Base-by-base conservation (phyloP, 2,797 vertebrate species). In the Channallabes apus region DNA sequence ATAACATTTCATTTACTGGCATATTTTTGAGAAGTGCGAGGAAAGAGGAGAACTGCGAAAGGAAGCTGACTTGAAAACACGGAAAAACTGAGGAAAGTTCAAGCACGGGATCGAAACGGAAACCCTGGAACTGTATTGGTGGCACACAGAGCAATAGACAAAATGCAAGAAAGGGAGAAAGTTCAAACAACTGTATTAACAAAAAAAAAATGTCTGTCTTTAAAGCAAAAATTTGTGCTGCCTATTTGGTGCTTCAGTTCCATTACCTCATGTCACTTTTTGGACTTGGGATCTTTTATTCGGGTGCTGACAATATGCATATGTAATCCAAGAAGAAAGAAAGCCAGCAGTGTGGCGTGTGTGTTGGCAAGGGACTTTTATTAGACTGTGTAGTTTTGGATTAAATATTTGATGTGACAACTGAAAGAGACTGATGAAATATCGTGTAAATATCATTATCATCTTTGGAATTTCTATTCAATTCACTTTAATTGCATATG, bases 401-500 rank as follows among this genome's bases (percentile, higher is more conserved):
- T 78, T 24, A 61, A 35, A 14, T 20, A 15, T 24, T 51, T 14
- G 4, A 15, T 7, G 56, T n/a, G 24, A 35, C 18, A 32, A 59
- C 14, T 67, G 32, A 81, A 41, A 32, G 51, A 62, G 58, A 32
- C 68, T 80, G 78, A 73, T 54, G 71, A 27, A 3, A 35, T 77
- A 56, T 20, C n/a, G 14, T 12, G 32, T 29, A 29, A 64, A 65
- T 20, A 80, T 64, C 61, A 4, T 79, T 62, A 27, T 80, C 8
- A 54, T 68, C 77, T 69, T 58, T 82, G 56, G 69, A 69, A 41
- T 64, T 75, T 64, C 75, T 84, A 61, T 24, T 62, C 18, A 51
- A 51, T 51, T 51, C 46, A 51, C 46, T 58, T 32, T 89, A 84
- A 88, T 89, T 86, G 82, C 86, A 83, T 84, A 73, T 89, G 89